A percentile compares a stretch with the other conserved stretches of the same genome.
Evolutionary conservation across 2,113 vertebrate species (phyloP).

Genomic region (Bucco capensis): DNA sequence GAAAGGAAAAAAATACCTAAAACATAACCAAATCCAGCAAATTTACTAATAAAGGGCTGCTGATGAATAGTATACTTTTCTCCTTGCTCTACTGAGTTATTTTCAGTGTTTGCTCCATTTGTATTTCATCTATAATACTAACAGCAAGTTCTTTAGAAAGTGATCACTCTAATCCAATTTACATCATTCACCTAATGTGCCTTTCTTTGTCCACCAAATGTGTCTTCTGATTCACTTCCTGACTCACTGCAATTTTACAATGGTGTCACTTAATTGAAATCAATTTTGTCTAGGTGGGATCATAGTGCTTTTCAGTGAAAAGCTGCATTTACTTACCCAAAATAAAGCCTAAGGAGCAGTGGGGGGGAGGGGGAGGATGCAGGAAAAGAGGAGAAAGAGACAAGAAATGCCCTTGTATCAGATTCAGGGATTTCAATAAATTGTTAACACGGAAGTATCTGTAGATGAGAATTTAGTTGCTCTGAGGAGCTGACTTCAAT

Average conservation of each 20-base stretch:
- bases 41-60: background rate
- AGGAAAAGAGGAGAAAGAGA: background rate
- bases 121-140: background rate
- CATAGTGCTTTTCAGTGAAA: background rate
- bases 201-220: background rate
- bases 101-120: background rate
- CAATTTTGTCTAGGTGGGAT: background rate
- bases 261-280: background rate
- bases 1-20: background rate
- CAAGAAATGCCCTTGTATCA: background rate
- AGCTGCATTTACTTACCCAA: background rate
- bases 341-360: background rate
- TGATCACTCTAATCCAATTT: background rate
- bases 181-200: background rate
- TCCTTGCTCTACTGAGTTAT: background rate
- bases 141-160: background rate
- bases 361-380: rapidly evolving
- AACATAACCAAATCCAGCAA: background rate
- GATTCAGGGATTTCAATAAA: background rate
- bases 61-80: background rate
- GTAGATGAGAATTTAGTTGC: background rate
- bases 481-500: background rate
- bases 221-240: conserved; percentile 1
- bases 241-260: background rate
- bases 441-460: background rate